Evolutionary conservation across 2,888 invertebrate species (phyloP), one percentile per base, ranked within the genome.

Genomic region (Formica aserva): DNA sequence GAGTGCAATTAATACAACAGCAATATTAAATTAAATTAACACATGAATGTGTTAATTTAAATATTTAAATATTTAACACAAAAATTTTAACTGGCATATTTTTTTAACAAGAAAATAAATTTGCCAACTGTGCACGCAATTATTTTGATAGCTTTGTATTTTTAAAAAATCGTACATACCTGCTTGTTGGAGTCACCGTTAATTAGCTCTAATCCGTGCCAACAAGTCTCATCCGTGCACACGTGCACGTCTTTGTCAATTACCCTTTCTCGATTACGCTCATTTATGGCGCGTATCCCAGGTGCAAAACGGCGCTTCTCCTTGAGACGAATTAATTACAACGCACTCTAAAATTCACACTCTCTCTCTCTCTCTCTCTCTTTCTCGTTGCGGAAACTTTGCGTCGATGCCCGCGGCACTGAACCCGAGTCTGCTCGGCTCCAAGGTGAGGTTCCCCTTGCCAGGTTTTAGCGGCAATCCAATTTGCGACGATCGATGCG

Each of bases 401-500:
- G 82, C 29, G 82, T 72, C 85, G 86, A 82, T 83, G 84, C 84
- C 86, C 65, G 32, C 83, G 85, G 81, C 84, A 87, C 85, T 82
- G 89, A 82, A 80, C 80, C 62, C 88, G 75, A 84, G 62, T 82
- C 72, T 83, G 76, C 69, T 57, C 71, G 32, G 13, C 60, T 35
- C 86, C 69, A 87, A 86, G 88, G 85, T 82, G 86, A 85, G 80
- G 83, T 74, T 85, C 66, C 72, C 84, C 26, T 41, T 11, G 60
- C 41, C 69, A 57, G 57, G 88, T 89, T 88, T 90, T 88, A 89
- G 22, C 71, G 89, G 83, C 87, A 92, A 92, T 92, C 91, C 90
- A 92, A 92, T 92, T 92, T 92, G 89, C 85, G 62, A 74, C 90
- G 92, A 92, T 92, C 92, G 91, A 92, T 92, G 84, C 65, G 83